A percentile compares a stretch with the other conserved stretches of the same genome.
Conservation (phyloP, 1,140 invertebrate genomes). For the Cepaea nemoralis region DNA sequence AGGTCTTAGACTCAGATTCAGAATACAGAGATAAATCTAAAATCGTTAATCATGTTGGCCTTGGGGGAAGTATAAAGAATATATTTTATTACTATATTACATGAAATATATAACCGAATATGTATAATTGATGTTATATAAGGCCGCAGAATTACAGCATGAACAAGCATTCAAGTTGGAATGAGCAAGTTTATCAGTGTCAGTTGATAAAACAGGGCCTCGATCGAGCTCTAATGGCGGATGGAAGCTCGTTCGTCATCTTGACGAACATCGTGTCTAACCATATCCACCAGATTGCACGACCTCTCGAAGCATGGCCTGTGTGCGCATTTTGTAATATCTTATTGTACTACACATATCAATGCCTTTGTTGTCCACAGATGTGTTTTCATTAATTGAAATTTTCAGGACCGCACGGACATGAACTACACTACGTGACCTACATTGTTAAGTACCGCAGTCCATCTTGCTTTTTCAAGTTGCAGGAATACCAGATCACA, state of each 20-base stretch:
- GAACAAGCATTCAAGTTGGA: background rate
- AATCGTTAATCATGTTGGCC: background rate
- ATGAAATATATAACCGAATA: background rate
- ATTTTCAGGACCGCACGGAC: background rate
- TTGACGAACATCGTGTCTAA: background rate
- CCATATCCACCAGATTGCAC: background rate
- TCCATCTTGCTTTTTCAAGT: background rate
- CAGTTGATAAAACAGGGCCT: background rate
- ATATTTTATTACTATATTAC: background rate
- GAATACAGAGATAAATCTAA: no score
- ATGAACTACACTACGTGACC: background rate
- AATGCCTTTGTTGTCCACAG: constrained; percentile 5
- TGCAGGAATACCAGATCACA: background rate
- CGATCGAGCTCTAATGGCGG: background rate
- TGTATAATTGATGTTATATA: background rate
- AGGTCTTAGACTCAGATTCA: no score
- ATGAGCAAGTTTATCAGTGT: background rate
- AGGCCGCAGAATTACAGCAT: background rate
- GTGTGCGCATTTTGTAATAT: background rate
- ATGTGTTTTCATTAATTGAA: background rate
- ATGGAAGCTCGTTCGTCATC: no score
- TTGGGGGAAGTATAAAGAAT: background rate
- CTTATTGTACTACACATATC: background rate
- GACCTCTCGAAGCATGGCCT: background rate
- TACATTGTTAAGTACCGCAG: constrained; percentile 2